These are phyloP conservation scores for Carapus acus DNA, from an alignment of 2,797 vertebrate species.

Conservation along the genomic window DNA sequence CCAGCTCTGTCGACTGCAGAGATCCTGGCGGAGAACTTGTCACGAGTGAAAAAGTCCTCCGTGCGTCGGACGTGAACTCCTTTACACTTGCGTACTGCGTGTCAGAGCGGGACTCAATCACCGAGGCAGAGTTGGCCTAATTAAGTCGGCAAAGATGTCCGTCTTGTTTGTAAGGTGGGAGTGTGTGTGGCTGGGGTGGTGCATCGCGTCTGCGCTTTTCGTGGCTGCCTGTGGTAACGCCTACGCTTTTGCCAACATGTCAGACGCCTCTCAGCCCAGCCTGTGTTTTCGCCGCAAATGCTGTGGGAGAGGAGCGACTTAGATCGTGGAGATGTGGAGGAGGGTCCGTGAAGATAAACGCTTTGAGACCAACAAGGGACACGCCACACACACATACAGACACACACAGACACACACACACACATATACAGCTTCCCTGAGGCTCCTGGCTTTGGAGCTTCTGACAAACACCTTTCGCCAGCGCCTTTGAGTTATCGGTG, in stretches of 20 bases:
- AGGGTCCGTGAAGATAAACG: background rate
- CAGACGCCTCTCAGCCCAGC: too few relatives aligned
- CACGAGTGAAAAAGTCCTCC: background rate
- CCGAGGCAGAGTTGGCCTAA: conserved; percentile 43
- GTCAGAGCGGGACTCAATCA: conserved; percentile 41
- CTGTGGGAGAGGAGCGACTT: conserved; percentile 33
- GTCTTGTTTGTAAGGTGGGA: conserved; percentile 32
- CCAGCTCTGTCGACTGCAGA: conserved; percentile 15
- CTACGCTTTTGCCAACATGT: too few relatives aligned
- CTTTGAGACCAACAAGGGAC: conserved; percentile 45
- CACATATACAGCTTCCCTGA: conserved; percentile 28
- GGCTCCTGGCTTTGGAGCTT: conserved; percentile 32
- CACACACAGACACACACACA: too few relatives aligned
- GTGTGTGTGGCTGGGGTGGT: background rate
- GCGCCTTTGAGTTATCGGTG: conserved; percentile 37
- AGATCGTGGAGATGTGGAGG: conserved; percentile 31
- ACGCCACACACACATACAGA: too few relatives aligned
- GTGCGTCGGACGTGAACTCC: conserved; percentile 29
- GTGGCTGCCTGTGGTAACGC: too few relatives aligned
- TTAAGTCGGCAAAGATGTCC: conserved; percentile 46
- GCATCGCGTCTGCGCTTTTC: too few relatives aligned
- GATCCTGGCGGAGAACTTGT: conserved; percentile 6
- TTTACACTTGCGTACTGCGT: conserved; percentile 40
- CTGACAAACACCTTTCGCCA: conserved; percentile 43
- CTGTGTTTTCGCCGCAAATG: conserved; percentile 45